Conservation (phyloP, 2,797 vertebrate genomes). For the Etheostoma perlongum region DNA sequence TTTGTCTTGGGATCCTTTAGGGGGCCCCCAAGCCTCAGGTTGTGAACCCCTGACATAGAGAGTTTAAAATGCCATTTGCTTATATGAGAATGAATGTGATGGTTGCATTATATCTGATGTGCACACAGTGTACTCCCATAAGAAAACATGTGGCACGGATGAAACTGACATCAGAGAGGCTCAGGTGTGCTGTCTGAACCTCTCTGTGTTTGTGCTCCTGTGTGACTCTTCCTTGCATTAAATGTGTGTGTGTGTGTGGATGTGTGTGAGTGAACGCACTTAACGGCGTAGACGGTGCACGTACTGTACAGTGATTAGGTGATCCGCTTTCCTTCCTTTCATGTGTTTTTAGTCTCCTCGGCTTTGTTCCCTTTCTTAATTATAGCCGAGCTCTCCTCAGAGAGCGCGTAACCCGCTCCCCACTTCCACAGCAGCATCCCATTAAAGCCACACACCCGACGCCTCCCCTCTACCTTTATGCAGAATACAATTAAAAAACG, state of each 20-base stretch:
- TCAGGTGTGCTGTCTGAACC: slow-evolving; percentile 50
- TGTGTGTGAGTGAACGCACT: not conserved
- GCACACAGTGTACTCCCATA: slow-evolving; percentile 2
- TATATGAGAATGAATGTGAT: slow-evolving; percentile 15
- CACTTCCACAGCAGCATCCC: slow-evolving; percentile 75
- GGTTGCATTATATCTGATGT: slow-evolving; percentile 1
- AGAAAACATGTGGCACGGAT: slow-evolving; percentile 7
- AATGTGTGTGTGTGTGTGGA: slow-evolving; percentile 24
- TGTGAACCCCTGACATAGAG: not conserved
- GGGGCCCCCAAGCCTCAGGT: not conserved
- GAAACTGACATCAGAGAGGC: slow-evolving; percentile 36
- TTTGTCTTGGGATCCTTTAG: not conserved
- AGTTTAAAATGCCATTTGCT: not conserved
- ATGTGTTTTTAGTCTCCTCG: slow-evolving; percentile 84
- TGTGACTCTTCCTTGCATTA: slow-evolving; percentile 27
- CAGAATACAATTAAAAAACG: slow-evolving; percentile 84
- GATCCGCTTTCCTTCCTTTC: slow-evolving; percentile 76
- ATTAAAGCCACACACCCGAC: slow-evolving; percentile 68
- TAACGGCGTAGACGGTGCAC: slow-evolving; percentile 38
- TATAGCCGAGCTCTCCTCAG: slow-evolving; percentile 83
- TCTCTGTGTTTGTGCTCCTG: slow-evolving; percentile 33
- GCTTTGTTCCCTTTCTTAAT: slow-evolving; percentile 88
- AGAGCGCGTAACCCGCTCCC: slow-evolving; percentile 76
- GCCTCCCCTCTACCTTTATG: slow-evolving; percentile 63
- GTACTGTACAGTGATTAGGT: slow-evolving; percentile 78